These are phyloP conservation scores for Aphidius colemani DNA, from an alignment of 2,888 invertebrate genomes.

Conservation along the genomic window DNA sequence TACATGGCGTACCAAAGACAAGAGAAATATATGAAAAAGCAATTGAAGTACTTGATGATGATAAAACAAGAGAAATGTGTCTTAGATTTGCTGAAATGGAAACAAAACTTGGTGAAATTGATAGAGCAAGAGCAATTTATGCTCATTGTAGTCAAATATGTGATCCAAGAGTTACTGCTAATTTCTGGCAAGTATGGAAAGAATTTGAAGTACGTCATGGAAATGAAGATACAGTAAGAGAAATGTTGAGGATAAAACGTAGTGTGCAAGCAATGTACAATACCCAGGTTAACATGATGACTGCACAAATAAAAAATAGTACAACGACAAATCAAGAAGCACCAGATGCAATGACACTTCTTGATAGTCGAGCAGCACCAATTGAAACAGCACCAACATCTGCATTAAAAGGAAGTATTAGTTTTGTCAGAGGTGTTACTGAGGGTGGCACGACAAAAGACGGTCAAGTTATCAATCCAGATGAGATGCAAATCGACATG, in stretches of 20 bases:
- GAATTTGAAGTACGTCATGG: constrained; percentile 99
- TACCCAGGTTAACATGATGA: constrained; percentile 99
- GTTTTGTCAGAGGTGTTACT: constrained; percentile 87
- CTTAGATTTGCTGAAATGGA: constrained; percentile 97
- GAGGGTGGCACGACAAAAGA: constrained; percentile 70
- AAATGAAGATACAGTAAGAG: constrained; percentile 98
- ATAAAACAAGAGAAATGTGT: constrained; percentile 94
- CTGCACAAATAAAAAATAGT: constrained; percentile 92
- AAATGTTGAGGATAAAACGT: constrained; percentile 97
- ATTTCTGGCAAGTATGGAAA: constrained; percentile 99
- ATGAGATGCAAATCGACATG: constrained; percentile 85
- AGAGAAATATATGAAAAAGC: constrained; percentile 98
- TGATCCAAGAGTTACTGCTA: constrained; percentile 93
- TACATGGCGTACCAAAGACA: constrained; percentile 96
- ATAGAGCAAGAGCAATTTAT: constrained; percentile 95
- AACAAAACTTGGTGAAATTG: constrained; percentile 96
- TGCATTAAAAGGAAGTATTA: constrained; percentile 67
- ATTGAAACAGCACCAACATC: constrained; percentile 39
- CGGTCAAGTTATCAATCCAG: constrained; percentile 78
- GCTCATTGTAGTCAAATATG: constrained; percentile 98
- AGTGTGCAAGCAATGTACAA: constrained; percentile 98
- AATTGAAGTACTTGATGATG: constrained; percentile 89
- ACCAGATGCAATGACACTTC: constrained; percentile 82
- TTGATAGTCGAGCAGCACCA: constrained; percentile 79
- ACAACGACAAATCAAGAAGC: constrained; percentile 73